phyloP scores from a whole-genome alignment of 2,888 invertebrate species.

The Drosophila ustulata region DNA sequence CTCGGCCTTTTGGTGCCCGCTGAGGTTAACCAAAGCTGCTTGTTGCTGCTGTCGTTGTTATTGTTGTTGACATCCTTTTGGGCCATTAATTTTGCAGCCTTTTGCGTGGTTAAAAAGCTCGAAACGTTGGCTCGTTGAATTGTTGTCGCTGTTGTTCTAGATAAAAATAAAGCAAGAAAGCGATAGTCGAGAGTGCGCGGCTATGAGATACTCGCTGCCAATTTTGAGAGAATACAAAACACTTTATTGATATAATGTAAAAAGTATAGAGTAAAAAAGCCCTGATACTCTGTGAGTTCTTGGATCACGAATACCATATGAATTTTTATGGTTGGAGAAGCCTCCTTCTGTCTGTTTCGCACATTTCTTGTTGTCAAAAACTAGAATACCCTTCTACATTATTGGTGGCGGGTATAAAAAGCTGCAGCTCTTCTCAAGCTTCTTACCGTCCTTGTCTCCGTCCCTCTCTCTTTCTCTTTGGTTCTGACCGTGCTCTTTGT shows the following conservation, averaged over 20 bases:
- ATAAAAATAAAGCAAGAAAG: constrained; percentile 20
- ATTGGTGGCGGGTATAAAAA: neutral
- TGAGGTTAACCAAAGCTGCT: constrained; percentile 43
- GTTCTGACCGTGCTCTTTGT: constrained; percentile 43
- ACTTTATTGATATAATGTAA: no score
- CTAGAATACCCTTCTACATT: no score
- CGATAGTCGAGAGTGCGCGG: no score
- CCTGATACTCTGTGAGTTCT: no score
- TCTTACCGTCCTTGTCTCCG: neutral
- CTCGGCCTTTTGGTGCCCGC: neutral
- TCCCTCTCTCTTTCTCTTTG: neutral
- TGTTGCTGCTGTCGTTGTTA: constrained; percentile 26
- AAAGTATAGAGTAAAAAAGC: no score
- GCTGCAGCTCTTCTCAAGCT: constrained; percentile 14
- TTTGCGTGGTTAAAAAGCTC: constrained; percentile 58
- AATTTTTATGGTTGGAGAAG: no score
- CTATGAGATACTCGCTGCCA: no score
- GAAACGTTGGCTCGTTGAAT: constrained; percentile 35
- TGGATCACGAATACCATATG: no score
- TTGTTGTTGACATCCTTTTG: constrained; percentile 69
- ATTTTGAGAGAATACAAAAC: no score
- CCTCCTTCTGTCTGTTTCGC: no score
- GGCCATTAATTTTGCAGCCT: constrained; percentile 74
- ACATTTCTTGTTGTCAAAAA: no score
- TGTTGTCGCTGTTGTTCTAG: constrained; percentile 48